These are phyloP conservation scores for Lithobius niger DNA, from an alignment of 1,140 invertebrate species.

Conservation along the genomic window DNA sequence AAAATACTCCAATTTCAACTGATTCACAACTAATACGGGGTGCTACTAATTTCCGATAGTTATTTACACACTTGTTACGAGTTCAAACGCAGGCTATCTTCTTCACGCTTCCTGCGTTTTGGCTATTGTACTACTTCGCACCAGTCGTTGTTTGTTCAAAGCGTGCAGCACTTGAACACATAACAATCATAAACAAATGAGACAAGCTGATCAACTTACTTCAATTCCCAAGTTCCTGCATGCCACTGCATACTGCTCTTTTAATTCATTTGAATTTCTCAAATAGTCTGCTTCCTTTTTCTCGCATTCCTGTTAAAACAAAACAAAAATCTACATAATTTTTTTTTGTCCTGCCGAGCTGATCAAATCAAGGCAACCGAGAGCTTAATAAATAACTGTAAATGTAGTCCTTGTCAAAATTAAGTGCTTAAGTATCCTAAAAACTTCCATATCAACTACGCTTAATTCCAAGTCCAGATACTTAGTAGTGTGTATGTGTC, in stretches of 20 bases:
- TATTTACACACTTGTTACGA: too few relatives aligned
- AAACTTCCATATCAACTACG: not conserved
- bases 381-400: not conserved
- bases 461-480: not conserved
- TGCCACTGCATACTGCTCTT: conserved; percentile 55
- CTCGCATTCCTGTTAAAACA: conserved; percentile 48
- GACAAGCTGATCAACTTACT: conserved; percentile 24
- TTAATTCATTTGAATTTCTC: conserved; percentile 57
- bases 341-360: not conserved
- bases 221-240: conserved; percentile 66
- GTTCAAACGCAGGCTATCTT: too few relatives aligned
- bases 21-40: too few relatives aligned
- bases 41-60: too few relatives aligned
- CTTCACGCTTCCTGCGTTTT: too few relatives aligned
- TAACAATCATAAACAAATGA: conserved; percentile 6
- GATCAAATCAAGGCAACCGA: too few relatives aligned
- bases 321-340: not conserved
- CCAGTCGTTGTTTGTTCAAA: too few relatives aligned
- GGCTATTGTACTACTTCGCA: too few relatives aligned
- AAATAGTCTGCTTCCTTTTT: conserved; percentile 65
- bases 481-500: not conserved
- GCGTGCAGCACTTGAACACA: conserved; percentile 51
- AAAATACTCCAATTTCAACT: too few relatives aligned
- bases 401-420: not conserved
- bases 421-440: not conserved